These are phyloP conservation scores for Aphidius ervi DNA, from an alignment of 1,140 invertebrate genomes.

Conservation along the genomic window DNA sequence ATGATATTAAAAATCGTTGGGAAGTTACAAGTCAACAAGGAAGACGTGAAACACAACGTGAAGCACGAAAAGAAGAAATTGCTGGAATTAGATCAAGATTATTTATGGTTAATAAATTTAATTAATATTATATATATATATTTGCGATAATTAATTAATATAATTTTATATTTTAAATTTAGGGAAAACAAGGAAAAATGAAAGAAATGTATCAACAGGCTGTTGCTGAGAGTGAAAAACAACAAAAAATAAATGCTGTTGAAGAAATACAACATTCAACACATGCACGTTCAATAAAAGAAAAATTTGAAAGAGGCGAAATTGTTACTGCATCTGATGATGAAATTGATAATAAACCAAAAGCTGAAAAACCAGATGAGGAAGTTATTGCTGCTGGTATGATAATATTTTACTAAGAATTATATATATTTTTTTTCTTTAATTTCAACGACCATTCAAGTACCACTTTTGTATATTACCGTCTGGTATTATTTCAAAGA, in stretches of 20 bases:
- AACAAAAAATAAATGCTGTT: conserved; percentile 57
- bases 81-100: conserved; percentile 76
- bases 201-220: conserved; percentile 90
- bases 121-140: conserved; percentile 5
- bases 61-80: conserved; percentile 84
- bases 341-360: conserved; percentile 52
- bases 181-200: conserved; percentile 85
- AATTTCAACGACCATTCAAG: no score
- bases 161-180: conserved; percentile 26
- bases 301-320: conserved; percentile 80
- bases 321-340: conserved; percentile 58
- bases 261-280: conserved; percentile 62
- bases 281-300: conserved; percentile 69
- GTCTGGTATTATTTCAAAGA: no score
- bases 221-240: conserved; percentile 70
- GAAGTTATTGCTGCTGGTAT: conserved; percentile 79
- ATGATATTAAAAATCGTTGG: conserved; percentile 75
- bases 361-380: conserved; percentile 66
- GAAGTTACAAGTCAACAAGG: conserved; percentile 63
- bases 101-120: conserved; percentile 63
- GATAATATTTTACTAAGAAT: neutral
- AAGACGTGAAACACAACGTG: conserved; percentile 65
- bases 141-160: neutral
- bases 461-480: no score
- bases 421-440: neutral